phyloP scores from a whole-genome alignment of 2,888 invertebrate species.

The Apomyelois bistriatella region DNA sequence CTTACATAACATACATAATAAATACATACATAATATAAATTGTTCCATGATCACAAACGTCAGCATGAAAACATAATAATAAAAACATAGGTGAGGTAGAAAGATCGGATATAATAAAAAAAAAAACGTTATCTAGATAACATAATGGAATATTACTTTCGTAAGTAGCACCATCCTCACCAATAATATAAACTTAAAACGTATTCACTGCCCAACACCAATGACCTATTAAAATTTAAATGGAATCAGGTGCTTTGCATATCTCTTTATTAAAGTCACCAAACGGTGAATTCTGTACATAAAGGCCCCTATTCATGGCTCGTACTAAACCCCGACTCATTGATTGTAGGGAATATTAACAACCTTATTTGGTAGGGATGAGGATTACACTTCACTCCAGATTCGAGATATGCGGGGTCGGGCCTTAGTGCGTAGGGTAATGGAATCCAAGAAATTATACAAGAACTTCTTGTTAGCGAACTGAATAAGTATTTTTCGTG shows the following conservation, averaged over 20 bases:
- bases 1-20: too few relatives aligned
- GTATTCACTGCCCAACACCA: not conserved
- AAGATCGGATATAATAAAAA: too few relatives aligned
- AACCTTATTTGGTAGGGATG: constrained; percentile 9
- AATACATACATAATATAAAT: too few relatives aligned
- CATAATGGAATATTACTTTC: too few relatives aligned
- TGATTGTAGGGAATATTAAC: constrained; percentile 12
- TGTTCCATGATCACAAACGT: too few relatives aligned
- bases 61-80: too few relatives aligned
- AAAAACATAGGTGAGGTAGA: too few relatives aligned
- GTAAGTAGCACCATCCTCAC: too few relatives aligned
- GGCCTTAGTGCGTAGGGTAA: not conserved
- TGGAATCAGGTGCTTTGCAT: constrained; percentile 9
- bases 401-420: constrained; percentile 1
- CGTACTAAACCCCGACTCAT: constrained; percentile 7
- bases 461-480: not conserved
- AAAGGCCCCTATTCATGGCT: constrained; percentile 4
- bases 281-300: constrained; percentile 3
- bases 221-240: constrained; percentile 11
- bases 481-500: not conserved
- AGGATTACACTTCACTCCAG: constrained; percentile 5
- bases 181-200: too few relatives aligned
- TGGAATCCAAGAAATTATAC: constrained; percentile 8
- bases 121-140: too few relatives aligned
- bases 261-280: constrained; percentile 7